A percentile compares a stretch with the other conserved stretches of the same genome.
These are phyloP conservation scores for Sphaeridia pumilis DNA, from an alignment of 2,888 invertebrate species.

Conservation along the genomic window DNA sequence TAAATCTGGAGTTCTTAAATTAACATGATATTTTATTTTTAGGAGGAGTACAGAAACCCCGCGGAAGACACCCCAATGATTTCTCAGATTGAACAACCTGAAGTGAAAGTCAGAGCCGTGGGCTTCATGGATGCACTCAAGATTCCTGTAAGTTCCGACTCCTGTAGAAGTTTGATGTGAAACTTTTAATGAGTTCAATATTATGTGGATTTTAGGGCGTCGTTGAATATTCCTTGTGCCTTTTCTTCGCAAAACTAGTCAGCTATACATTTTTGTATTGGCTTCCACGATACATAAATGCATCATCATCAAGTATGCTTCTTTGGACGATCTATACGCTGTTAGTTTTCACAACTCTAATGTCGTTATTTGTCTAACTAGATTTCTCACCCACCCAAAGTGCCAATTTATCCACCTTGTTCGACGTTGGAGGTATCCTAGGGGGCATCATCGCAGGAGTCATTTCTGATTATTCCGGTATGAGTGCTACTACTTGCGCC, in stretches of 20 bases:
- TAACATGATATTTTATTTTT: neutral
- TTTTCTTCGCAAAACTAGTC: constrained; percentile 93
- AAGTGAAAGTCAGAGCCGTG: constrained; percentile 48
- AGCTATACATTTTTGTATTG: constrained; percentile 95
- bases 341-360: neutral
- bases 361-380: constrained; percentile 37
- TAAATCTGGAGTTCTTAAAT: too few relatives aligned
- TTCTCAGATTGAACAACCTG: constrained; percentile 13
- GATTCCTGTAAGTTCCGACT: constrained; percentile 60
- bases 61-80: constrained; percentile 37
- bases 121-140: constrained; percentile 62
- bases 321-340: neutral
- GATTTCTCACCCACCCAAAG: constrained; percentile 57
- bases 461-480: constrained; percentile 67
- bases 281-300: constrained; percentile 80
- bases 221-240: constrained; percentile 76
- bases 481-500: constrained; percentile 77
- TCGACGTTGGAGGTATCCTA: constrained; percentile 79
- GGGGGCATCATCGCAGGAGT: constrained; percentile 82
- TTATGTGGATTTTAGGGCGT: constrained; percentile 54
- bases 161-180: neutral
- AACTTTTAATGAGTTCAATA: neutral
- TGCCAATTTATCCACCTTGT: constrained; percentile 66
- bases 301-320: constrained; percentile 41
- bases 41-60: constrained; percentile 5